These are phyloP conservation scores for Aldrovandia affinis DNA, from an alignment of 2,797 vertebrate genomes.

Conservation along the genomic window DNA sequence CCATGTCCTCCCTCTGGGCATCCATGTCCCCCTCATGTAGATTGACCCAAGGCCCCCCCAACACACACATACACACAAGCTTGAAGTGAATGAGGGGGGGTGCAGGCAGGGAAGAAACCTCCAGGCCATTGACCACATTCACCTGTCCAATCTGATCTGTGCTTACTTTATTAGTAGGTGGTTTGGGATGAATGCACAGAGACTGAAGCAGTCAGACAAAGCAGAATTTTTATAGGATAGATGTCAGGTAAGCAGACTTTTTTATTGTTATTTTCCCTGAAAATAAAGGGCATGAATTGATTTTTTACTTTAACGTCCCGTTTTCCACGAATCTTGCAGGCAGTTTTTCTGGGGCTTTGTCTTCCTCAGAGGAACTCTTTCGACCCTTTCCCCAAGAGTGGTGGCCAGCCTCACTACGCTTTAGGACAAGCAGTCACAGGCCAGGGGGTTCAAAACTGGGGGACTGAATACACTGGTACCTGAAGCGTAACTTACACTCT, in stretches of 20 bases:
- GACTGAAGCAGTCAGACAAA: conserved; percentile 19
- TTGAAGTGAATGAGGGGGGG: conserved; percentile 47
- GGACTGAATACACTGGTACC: conserved; percentile 11
- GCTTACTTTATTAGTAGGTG: conserved; percentile 37
- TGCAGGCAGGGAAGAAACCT: conserved; percentile 66
- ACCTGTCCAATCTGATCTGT: conserved; percentile 17
- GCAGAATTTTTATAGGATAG: conserved; percentile 70
- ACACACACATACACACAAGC: conserved; percentile 7
- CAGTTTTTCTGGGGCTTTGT: conserved; percentile 8
- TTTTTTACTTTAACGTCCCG: conserved; percentile 55
- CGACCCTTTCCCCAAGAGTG: background rate
- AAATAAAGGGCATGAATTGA: conserved; percentile 44
- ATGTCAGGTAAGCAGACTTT: conserved; percentile 44
- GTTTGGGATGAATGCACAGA: conserved; percentile 36
- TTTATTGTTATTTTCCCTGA: conserved; percentile 48
- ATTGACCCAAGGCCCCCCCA: background rate
- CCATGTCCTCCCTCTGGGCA: no score
- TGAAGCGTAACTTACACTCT: background rate
- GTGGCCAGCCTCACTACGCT: background rate
- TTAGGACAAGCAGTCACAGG: background rate
- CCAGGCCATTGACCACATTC: conserved; percentile 31
- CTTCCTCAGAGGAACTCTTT: background rate
- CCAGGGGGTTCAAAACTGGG: background rate
- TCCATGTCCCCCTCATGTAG: background rate
- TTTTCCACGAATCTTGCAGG: conserved; percentile 52